Conservation (phyloP, 2,113 vertebrate genomes). For the Xenus cinereus region DNA sequence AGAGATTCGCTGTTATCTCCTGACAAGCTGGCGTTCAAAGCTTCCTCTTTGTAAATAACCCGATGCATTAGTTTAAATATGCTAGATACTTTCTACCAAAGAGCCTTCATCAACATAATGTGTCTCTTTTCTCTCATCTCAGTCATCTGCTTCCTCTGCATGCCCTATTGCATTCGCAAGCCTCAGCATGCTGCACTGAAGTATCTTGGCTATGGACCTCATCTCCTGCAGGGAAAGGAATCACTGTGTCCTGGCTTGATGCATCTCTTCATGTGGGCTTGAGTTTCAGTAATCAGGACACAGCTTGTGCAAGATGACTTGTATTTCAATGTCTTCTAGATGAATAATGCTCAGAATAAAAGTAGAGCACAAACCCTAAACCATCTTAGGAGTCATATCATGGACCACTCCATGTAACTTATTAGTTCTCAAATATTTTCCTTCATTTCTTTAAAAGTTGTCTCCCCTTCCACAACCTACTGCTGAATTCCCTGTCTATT, state of each 20-base stretch:
- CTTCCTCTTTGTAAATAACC: background rate
- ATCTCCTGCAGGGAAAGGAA: conserved; percentile 12
- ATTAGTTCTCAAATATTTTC: background rate
- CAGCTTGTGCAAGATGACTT: background rate
- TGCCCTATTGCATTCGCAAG: background rate
- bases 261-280: background rate
- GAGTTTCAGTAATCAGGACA: background rate
- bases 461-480: background rate
- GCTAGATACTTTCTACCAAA: background rate
- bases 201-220: background rate
- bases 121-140: background rate
- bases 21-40: background rate
- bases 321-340: background rate
- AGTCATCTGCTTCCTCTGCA: conserved; percentile 1
- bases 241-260: background rate
- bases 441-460: background rate
- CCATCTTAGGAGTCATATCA: background rate
- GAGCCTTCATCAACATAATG: background rate
- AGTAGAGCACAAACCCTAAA: background rate
- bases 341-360: background rate
- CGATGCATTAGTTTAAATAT: background rate
- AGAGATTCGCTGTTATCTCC: background rate
- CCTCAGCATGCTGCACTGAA: background rate
- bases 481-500: background rate
- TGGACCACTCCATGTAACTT: background rate